These are phyloP conservation scores for Crossocerus cetratus DNA, from an alignment of 2,888 invertebrate species.

Conservation along the genomic window DNA sequence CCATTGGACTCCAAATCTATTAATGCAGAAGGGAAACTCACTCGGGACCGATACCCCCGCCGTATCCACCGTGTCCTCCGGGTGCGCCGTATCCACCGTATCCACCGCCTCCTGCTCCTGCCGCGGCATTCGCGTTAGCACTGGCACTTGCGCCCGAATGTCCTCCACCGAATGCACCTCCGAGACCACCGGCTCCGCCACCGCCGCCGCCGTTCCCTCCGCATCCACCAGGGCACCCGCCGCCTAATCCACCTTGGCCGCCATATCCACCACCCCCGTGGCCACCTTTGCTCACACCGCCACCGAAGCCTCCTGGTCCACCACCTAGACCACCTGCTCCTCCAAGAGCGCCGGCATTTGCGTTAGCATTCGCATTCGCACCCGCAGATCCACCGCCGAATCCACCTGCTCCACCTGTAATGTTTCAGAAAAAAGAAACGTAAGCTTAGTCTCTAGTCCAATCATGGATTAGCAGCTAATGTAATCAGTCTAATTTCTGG, in stretches of 20 bases:
- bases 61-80: conserved; percentile 35
- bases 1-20: not conserved
- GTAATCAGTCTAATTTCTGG: too few relatives aligned
- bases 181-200: not conserved
- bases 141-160: conserved; percentile 32
- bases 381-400: conserved; percentile 3
- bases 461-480: too few relatives aligned
- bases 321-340: conserved; percentile 12
- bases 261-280: conserved; percentile 1
- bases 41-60: conserved; percentile 41
- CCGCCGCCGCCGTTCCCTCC: conserved; percentile 19
- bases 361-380: not conserved
- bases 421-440: too few relatives aligned
- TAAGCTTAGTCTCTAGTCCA: too few relatives aligned
- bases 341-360: conserved; percentile 3
- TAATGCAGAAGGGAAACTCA: conserved; percentile 22
- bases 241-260: conserved; percentile 24
- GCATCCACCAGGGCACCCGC: conserved; percentile 19
- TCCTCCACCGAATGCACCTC: not conserved
- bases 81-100: conserved; percentile 10
- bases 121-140: conserved; percentile 49
- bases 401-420: not conserved
- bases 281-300: conserved; percentile 17
- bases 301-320: conserved; percentile 19
- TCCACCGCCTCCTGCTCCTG: conserved; percentile 27